Conservation (phyloP, 1,140 invertebrate genomes). For the Conus ventricosus region DNA sequence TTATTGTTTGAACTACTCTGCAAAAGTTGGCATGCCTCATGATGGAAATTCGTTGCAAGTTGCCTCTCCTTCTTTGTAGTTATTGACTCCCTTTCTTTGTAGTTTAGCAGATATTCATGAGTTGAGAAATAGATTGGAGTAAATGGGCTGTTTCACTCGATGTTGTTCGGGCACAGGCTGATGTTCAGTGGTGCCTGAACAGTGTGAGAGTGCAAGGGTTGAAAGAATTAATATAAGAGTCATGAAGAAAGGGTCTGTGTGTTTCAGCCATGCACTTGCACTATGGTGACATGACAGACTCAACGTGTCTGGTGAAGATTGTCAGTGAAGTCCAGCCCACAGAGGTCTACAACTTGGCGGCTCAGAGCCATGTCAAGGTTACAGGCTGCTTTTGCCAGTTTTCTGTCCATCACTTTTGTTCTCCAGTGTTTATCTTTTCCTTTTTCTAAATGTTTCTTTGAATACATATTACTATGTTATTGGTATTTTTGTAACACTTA, state of each 20-base stretch:
- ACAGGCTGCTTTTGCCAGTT: not conserved
- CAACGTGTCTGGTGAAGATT: slow-evolving; percentile 96
- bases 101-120: too few relatives aligned
- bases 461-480: too few relatives aligned
- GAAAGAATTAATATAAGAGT: not conserved
- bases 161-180: not conserved
- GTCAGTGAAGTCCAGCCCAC: slow-evolving; percentile 90
- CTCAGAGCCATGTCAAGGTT: slow-evolving; percentile 99
- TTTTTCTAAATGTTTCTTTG: too few relatives aligned
- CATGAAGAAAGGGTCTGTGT: slow-evolving; percentile 26
- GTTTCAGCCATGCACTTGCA: slow-evolving; percentile 87
- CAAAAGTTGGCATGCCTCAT: too few relatives aligned
- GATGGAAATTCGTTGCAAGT: too few relatives aligned
- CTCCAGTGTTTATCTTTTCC: too few relatives aligned
- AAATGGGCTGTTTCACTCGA: not conserved
- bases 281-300: slow-evolving; percentile 99
- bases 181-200: not conserved
- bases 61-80: too few relatives aligned
- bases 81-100: too few relatives aligned
- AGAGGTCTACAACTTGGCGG: slow-evolving; percentile 99
- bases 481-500: too few relatives aligned
- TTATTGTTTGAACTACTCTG: too few relatives aligned
- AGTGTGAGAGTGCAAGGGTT: not conserved
- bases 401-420: too few relatives aligned
- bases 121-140: too few relatives aligned